Percentiles rank a stretch among this genome's conserved stretches.
These are phyloP conservation scores for Hymenopus coronatus DNA, from an alignment of 2,888 invertebrate species.

Conservation along the genomic window DNA sequence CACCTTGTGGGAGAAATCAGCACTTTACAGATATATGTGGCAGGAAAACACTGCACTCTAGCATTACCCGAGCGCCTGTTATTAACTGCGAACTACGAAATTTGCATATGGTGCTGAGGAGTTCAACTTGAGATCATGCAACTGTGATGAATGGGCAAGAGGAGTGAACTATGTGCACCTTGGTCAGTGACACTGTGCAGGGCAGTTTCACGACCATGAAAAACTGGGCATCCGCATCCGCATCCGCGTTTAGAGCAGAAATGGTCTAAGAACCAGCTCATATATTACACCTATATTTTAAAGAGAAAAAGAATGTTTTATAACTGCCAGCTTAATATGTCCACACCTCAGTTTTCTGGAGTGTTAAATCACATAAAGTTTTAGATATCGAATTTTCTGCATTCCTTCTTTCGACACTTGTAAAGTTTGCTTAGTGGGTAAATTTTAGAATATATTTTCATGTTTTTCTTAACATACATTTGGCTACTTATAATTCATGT, in stretches of 20 bases:
- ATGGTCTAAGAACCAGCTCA: not conserved
- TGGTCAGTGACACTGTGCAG: not conserved
- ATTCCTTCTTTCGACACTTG: too few relatives aligned
- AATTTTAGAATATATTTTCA: too few relatives aligned
- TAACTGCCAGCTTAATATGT: too few relatives aligned
- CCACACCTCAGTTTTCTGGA: too few relatives aligned
- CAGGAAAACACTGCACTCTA: not conserved
- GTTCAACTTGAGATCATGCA: not conserved
- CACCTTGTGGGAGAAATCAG: not conserved
- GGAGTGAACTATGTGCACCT: not conserved
- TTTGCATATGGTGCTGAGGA: not conserved
- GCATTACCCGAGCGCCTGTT: not conserved
- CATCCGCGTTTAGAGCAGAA: not conserved
- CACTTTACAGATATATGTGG: not conserved
- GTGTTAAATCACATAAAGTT: too few relatives aligned
- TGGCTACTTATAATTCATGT: too few relatives aligned
- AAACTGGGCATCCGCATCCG: too few relatives aligned
- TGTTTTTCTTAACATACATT: too few relatives aligned
- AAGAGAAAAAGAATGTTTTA: too few relatives aligned
- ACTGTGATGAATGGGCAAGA: not conserved
- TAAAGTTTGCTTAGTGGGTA: too few relatives aligned
- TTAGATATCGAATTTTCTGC: too few relatives aligned
- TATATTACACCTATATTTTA: too few relatives aligned
- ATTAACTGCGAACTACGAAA: not conserved
- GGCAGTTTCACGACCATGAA: not conserved